These are phyloP conservation scores for Dryocosmus kuriphilus DNA, from an alignment of 2,888 invertebrate genomes.

Conservation along the genomic window DNA sequence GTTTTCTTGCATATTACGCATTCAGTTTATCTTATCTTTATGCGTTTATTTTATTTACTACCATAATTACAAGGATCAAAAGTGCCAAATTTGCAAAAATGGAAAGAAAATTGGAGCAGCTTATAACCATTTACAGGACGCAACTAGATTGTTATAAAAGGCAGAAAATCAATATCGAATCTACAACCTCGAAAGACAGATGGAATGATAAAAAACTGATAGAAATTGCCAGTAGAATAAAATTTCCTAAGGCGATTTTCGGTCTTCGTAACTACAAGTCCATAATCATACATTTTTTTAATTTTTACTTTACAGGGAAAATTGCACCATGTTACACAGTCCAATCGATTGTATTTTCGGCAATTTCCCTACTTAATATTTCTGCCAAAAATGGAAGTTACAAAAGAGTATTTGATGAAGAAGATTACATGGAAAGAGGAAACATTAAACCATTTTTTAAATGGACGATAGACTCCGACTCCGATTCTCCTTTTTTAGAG, in stretches of 20 bases:
- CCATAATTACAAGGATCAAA: not conserved
- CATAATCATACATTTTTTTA: not conserved
- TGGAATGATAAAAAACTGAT: not conserved
- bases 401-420: constrained; percentile 4
- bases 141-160: not conserved
- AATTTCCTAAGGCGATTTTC: not conserved
- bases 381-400: not conserved
- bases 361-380: not conserved
- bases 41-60: not conserved
- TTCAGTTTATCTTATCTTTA: not conserved
- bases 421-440: constrained; percentile 2
- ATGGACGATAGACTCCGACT: not conserved
- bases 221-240: not conserved
- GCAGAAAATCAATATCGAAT: not conserved
- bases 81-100: not conserved
- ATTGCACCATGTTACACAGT: not conserved
- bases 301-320: not conserved
- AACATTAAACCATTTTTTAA: not conserved
- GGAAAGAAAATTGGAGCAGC: not conserved
- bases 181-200: not conserved
- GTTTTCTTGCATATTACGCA: not conserved
- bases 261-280: not conserved
- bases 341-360: not conserved
- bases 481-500: not conserved
- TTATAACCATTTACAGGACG: not conserved